Base-by-base conservation (phyloP, 2,888 invertebrate species). In the Nomada ferruginata region DNA sequence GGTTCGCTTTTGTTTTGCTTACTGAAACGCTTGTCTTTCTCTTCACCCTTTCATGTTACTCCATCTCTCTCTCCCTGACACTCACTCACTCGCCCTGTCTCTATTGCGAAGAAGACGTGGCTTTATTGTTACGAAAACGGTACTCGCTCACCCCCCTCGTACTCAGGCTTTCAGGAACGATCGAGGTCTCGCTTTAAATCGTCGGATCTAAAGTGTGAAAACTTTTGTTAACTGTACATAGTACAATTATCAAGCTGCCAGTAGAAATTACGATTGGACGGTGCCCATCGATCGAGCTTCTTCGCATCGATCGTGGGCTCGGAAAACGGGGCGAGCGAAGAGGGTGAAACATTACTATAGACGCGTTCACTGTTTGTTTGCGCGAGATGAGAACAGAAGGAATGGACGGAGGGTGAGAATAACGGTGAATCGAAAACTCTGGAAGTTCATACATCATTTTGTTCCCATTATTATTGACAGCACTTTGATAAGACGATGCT, bases 1-100 rank as follows among this genome's bases (percentile, higher is more conserved):
- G 87, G 85, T 52, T 53, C 79, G 83, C 87, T 88, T 88, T 88
- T 88, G 88, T 88, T 87, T 88, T 82, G 80, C 78, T 85, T 75
- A 69, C 79, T 36, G 36, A 26, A 52, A 73, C 76, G 70, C 65
- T 44, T 70, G 66, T 75, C 83, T 83, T 68, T 75, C 69, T 59
- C 64, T 60, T 20, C 20, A 36, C 10, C 55, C 65, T 47, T 20
- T 42, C 29, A 13, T 50, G 68, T 73, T 80, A 75, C 78, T 73
- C 53, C 15, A 0, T 23, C 52, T 23, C 29, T 66, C 26, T 55
- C 42, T 23, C 36, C 53, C 70, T 47, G 63, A 11, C 61, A 20
- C 23, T 55, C 57, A 20, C 52, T n/a, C 60, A 47, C n/a, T 20
- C 44, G 15, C 50, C 50, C 53, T 23, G 66, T 71, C 63, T 66